phyloP scores from a whole-genome alignment of 2,797 vertebrate genomes.

The Holocentrus rufus region DNA sequence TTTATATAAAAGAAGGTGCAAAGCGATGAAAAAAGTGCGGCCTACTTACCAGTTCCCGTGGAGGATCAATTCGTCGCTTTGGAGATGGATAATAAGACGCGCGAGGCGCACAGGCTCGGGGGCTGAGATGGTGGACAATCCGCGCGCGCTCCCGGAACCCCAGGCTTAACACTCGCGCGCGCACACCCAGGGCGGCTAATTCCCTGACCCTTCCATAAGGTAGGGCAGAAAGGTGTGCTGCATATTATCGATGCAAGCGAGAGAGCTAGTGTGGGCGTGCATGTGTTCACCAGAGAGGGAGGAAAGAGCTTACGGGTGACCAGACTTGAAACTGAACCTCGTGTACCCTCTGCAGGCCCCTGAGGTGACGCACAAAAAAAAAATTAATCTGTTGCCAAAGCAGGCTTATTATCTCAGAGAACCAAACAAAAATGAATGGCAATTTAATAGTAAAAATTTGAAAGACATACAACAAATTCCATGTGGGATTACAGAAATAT shows the following conservation, averaged over 20 bases:
- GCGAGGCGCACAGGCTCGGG: slow-evolving; percentile 52
- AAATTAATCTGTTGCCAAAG: not conserved
- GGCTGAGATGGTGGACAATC: slow-evolving; percentile 80
- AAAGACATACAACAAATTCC: no score
- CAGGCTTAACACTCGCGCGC: slow-evolving; percentile 80
- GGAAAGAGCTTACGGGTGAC: slow-evolving; percentile 51
- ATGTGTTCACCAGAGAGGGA: slow-evolving; percentile 17
- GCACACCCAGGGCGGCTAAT: slow-evolving; percentile 78
- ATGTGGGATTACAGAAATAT: no score
- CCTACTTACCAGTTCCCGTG: slow-evolving; percentile 68
- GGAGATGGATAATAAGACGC: slow-evolving; percentile 63
- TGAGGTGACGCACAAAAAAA: not conserved
- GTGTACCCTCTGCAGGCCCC: slow-evolving; percentile 27
- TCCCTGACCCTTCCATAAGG: slow-evolving; percentile 77
- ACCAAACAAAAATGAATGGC: no score
- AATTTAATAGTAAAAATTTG: no score
- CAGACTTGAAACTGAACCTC: slow-evolving; percentile 35
- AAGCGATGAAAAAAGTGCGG: slow-evolving; percentile 3
- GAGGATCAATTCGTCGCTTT: slow-evolving; percentile 54
- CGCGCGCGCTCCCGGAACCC: slow-evolving; percentile 77
- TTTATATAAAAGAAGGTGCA: slow-evolving; percentile 6
- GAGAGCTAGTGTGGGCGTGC: not conserved
- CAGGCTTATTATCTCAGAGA: not conserved
- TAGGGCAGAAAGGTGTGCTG: slow-evolving; percentile 52
- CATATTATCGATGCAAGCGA: slow-evolving; percentile 35